Evolutionary conservation across 1,140 invertebrate genomes (phyloP), one percentile per base, ranked within the genome.

Genomic region (Yoshiicerus persimilis): DNA sequence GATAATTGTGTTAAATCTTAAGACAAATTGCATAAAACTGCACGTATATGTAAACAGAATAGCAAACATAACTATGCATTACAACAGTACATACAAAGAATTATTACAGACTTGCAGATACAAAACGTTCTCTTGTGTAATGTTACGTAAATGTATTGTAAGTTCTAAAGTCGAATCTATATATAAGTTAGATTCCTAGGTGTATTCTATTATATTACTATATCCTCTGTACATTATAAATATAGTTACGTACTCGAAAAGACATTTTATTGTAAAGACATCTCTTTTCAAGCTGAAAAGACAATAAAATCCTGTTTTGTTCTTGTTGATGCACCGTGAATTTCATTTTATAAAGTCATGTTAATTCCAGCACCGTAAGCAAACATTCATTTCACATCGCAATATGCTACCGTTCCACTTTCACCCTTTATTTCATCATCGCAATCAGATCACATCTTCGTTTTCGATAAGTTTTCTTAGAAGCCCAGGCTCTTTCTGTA

Each of bases 241-340:
- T 32, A 80, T 27, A 84, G 41, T 39, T 32, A 87, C 39, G 86
- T 87, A 87, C 47, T 84, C 41, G 47, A 85, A 88, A 88, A 88
- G 75, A 88, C 84, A 86, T 47, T 88, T 85, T 77, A 85, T 86
- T 88, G 87, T 88, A 88, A 88, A 85, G 83, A 88, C 80, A 77
- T 84, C 86, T 87, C 86, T 89, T 89, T 85, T 86, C 83, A 88
- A 84, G 88, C 86, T 87, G 88, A 89, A 89, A 89, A 89, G 88
- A 89, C 88, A 89, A 89, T 89, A 89, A 89, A 86, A 47, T 56
- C 62, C 38, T 87, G 36, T 87, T 87, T 84, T 77, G 77, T 87
- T 87, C 87, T 64, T 84, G 87, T 87, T 87, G 87, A 84, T 87
- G 86, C 86, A 87, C 86, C 70, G 64, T 62, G 66, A 66, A 77